Evolutionary conservation across 2,888 invertebrate genomes (phyloP).

Genomic region (Sthenelais limicola): DNA sequence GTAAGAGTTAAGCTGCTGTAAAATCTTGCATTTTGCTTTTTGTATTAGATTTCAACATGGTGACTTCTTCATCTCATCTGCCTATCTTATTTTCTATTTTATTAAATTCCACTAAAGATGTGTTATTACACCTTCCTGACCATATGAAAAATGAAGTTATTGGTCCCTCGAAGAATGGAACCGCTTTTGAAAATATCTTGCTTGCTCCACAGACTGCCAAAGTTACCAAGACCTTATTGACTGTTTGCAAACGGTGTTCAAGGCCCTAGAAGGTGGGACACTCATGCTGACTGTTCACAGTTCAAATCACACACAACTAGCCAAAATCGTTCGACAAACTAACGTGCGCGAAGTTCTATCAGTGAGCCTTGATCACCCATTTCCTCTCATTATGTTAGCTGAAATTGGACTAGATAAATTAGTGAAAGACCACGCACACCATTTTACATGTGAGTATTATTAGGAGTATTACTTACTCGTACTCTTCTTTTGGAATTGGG

Average conservation of each 20-base stretch:
- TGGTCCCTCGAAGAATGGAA: too few relatives aligned
- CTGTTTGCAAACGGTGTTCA: conserved; percentile 15
- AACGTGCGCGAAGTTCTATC: background rate
- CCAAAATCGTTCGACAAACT: background rate
- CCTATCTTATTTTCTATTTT: too few relatives aligned
- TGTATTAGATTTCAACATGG: too few relatives aligned
- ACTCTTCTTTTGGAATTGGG: too few relatives aligned
- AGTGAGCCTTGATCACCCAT: background rate
- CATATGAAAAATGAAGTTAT: too few relatives aligned
- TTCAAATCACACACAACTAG: conserved; percentile 6
- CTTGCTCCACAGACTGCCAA: conserved; percentile 24
- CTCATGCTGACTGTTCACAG: conserved; percentile 22
- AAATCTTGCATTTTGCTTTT: too few relatives aligned
- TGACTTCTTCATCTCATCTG: too few relatives aligned
- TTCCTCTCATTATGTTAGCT: conserved; percentile 5
- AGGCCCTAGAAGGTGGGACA: conserved; percentile 3
- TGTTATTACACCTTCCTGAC: too few relatives aligned
- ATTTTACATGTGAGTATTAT: conserved; percentile 19
- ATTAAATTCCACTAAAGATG: too few relatives aligned
- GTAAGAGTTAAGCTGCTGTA: too few relatives aligned
- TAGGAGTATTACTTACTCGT: too few relatives aligned
- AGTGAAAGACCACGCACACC: conserved; percentile 21
- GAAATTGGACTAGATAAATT: conserved; percentile 24
- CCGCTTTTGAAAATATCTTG: too few relatives aligned
- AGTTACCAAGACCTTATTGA: conserved; percentile 31